Conservation (phyloP, 2,888 invertebrate species). For the Acrobasis repandana region DNA sequence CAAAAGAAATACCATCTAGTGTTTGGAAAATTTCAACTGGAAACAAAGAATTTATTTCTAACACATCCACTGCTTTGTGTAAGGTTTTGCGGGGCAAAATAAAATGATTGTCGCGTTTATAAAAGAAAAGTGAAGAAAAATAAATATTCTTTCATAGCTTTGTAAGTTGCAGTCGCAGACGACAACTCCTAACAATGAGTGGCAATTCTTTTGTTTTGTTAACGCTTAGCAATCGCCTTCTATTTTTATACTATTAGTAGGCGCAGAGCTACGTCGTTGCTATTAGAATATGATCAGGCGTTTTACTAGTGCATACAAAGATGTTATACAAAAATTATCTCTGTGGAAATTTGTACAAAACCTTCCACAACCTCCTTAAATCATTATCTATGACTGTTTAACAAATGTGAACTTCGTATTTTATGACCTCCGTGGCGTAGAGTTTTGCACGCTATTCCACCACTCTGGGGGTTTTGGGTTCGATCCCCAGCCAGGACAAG, state of each 20-base stretch:
- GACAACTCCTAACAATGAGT: constrained; percentile 30
- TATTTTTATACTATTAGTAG: background rate
- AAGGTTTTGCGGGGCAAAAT: constrained; percentile 33
- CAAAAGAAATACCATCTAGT: constrained; percentile 2
- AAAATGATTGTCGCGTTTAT: constrained; percentile 37
- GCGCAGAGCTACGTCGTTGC: background rate
- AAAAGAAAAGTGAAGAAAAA: constrained; percentile 34
- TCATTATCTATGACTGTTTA: too few relatives aligned
- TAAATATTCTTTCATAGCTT: constrained; percentile 42
- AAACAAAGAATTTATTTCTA: constrained; percentile 30
- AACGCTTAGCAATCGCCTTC: constrained; percentile 16
- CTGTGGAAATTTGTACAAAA: too few relatives aligned
- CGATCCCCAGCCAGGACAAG: too few relatives aligned
- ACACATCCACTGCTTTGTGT: constrained; percentile 32
- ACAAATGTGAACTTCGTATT: too few relatives aligned
- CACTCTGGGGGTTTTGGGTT: too few relatives aligned
- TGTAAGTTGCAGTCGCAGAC: constrained; percentile 35
- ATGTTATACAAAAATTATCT: background rate
- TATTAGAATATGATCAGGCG: background rate
- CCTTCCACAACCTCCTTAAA: too few relatives aligned
- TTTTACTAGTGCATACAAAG: background rate
- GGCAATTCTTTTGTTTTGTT: constrained; percentile 19
- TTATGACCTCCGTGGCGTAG: too few relatives aligned
- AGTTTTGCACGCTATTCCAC: too few relatives aligned
- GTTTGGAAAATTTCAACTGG: constrained; percentile 23